Evolutionary conservation across 2,113 vertebrate species (phyloP), one percentile per base, ranked within the genome.

Genomic region (Thermophis baileyi): DNA sequence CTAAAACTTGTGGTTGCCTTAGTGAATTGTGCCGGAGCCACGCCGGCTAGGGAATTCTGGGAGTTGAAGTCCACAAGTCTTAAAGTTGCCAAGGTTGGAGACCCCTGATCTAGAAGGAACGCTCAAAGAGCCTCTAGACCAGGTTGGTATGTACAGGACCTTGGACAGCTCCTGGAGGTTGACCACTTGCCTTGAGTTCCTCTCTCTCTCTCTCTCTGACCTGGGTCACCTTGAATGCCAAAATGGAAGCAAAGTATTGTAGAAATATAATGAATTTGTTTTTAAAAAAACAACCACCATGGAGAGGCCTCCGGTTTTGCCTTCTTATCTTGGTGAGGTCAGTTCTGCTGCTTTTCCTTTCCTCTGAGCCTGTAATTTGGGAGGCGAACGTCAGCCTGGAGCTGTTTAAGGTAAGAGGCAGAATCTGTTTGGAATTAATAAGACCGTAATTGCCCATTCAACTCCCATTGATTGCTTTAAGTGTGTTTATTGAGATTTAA

Each of bases 391-490:
- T 27, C 81, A 47, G 51, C 35, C 25, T 47, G 54, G 81, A 57
- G 81, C 53, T 35, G 35, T 46, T n/a, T n/a, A 60, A 91, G 74
- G 90, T 85, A 54, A 2, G 7, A 85, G 69, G 69, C 90, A 44
- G 55, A 57, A 35, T 54, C 49, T 35, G 35, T 91, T 91, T 87
- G 6, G 91, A 91, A 87, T 60, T 57, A 91, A 87, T 87, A 91
- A 91, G 91, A 50, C 91, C 60, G 44, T 91, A 91, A 91, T 91
- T 91, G 91, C 91, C 47, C 69, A 91, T 91, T 91, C 57, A 87
- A 40, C 85, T 87, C 53, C 91, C 85, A 91, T 91, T 85, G 91
- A 91, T 91, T 60, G 87, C 85, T 91, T 87, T 87, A 86, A 57
- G 85, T 60, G 85, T 57, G 91, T 91, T 91, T 91, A 87, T 57